A percentile compares a stretch with the other conserved stretches of the same genome.
These are phyloP conservation scores for Pocillopora meandrina DNA, from an alignment of 92 coral and sea anemone species.

Conservation along the genomic window DNA sequence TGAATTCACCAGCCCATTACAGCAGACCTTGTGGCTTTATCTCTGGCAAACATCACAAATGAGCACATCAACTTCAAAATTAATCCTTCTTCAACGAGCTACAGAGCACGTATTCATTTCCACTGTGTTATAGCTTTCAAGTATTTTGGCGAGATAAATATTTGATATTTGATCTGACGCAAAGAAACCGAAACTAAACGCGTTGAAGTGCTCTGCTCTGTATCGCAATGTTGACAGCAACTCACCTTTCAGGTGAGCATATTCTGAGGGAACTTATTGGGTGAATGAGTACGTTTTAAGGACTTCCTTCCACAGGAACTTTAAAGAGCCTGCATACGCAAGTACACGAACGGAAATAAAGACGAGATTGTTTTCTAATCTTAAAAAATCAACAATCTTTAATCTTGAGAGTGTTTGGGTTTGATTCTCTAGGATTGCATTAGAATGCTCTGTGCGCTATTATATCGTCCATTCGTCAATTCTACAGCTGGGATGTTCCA, in stretches of 20 bases:
- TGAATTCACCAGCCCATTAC: background rate
- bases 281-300: background rate
- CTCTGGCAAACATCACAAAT: conserved; percentile 27
- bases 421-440: background rate
- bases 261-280: background rate
- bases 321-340: background rate
- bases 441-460: background rate
- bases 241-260: background rate
- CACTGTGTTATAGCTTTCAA: background rate
- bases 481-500: background rate
- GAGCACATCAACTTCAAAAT: conserved; percentile 23
- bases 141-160: background rate
- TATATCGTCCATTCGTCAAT: background rate
- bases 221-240: background rate
- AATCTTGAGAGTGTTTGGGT: conserved; percentile 16
- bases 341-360: conserved; percentile 3
- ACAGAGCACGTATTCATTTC: conserved; percentile 3
- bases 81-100: conserved; percentile 30
- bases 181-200: background rate
- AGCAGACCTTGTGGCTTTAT: background rate
- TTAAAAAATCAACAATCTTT: background rate
- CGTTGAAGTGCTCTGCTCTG: background rate
- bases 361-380: conserved; percentile 8
- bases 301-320: background rate
- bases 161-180: conserved; percentile 1